phyloP scores from a whole-genome alignment of 2,888 invertebrate genomes.

The Matsumyia berberina region DNA sequence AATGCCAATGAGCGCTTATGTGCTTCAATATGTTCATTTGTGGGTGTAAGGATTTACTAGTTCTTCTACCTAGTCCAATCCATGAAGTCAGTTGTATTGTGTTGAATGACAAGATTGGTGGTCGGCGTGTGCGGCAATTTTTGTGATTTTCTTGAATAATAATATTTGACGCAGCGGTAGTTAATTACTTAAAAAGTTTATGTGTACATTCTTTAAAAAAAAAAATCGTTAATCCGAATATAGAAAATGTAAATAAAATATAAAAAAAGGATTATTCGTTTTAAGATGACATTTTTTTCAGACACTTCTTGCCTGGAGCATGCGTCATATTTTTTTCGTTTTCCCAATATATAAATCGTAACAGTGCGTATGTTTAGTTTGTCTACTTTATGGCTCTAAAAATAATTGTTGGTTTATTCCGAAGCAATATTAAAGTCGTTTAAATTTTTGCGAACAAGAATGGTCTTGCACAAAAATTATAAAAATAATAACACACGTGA shows the following conservation, averaged over 20 bases:
- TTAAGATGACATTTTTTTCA: neutral
- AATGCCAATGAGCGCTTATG: neutral
- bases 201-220: too few relatives aligned
- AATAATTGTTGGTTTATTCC: neutral
- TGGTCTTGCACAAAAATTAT: neutral
- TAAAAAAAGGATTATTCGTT: neutral
- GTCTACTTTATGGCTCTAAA: neutral
- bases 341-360: constrained; percentile 20
- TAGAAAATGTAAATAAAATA: neutral
- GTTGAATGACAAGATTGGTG: constrained; percentile 12
- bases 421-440: neutral
- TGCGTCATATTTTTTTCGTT: constrained; percentile 52
- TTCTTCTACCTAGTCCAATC: neutral
- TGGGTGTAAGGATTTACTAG: constrained; percentile 2
- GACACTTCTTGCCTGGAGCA: constrained; percentile 36
- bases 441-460: neutral
- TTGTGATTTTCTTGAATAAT: neutral
- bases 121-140: neutral
- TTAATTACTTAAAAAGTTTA: neutral
- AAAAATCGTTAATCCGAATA: neutral
- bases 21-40: neutral
- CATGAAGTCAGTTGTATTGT: constrained; percentile 24
- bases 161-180: neutral
- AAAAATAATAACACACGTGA: too few relatives aligned
- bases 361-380: constrained; percentile 19